Percentiles rank a stretch among this genome's conserved stretches.
These are phyloP conservation scores for Capreolus pygargus DNA, from an alignment of 2,113 vertebrate genomes.

Conservation along the genomic window DNA sequence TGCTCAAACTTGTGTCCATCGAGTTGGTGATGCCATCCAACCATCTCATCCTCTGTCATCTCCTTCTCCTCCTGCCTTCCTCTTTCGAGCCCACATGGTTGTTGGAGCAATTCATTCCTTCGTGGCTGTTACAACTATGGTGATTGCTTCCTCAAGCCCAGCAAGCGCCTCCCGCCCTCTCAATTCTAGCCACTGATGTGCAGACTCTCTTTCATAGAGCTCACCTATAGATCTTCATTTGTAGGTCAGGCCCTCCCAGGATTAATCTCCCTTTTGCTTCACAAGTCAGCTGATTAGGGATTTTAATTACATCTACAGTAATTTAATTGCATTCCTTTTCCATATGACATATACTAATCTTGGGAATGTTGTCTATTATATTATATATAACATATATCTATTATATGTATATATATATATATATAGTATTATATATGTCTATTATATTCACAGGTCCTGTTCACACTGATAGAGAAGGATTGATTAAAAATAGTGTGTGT, in stretches of 20 bases:
- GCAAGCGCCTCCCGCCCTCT: not conserved
- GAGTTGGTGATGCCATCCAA: too few species aligned
- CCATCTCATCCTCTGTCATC: too few species aligned
- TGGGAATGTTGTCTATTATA: not conserved
- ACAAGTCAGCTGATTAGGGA: not conserved
- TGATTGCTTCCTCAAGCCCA: not conserved
- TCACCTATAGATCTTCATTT: not conserved
- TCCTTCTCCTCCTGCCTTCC: too few species aligned
- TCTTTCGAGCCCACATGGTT: not conserved
- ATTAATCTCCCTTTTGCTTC: not conserved
- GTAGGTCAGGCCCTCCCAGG: not conserved
- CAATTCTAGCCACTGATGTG: not conserved
- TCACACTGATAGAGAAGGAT: accelerated
- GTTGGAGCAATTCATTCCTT: not conserved
- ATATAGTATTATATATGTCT: not conserved
- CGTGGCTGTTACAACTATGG: not conserved
- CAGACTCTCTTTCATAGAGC: not conserved
- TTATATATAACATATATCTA: not conserved
- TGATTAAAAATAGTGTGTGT: not conserved
- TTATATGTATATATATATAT: not conserved
- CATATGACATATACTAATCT: too few species aligned
- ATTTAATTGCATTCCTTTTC: not conserved
- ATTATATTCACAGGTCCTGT: not conserved
- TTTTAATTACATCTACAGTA: not conserved
- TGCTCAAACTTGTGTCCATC: too few species aligned